Evolutionary conservation across 1,140 invertebrate species (phyloP).

Genomic region (Solen grandis): DNA sequence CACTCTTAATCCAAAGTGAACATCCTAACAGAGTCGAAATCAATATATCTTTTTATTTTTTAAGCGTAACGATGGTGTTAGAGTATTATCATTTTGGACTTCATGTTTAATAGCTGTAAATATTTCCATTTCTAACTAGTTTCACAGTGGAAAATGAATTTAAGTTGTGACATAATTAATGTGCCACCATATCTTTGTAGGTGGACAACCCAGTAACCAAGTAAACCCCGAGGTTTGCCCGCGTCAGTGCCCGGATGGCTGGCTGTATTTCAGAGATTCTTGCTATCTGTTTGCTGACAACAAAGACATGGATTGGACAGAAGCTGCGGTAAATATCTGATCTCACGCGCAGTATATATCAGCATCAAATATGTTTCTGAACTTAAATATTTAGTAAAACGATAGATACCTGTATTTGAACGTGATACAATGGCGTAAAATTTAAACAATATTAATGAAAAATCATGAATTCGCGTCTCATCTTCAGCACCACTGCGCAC

Average conservation of each 20-base stretch:
- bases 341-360: not conserved
- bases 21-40: no score
- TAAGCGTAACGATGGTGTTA: no score
- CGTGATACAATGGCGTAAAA: not conserved
- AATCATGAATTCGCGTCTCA: not conserved
- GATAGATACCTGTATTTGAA: not conserved
- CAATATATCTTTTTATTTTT: no score
- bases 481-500: not conserved
- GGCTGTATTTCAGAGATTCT: not conserved
- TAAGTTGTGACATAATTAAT: no score
- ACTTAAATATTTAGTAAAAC: not conserved
- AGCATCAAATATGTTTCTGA: not conserved
- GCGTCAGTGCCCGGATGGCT: slow-evolving; percentile 1
- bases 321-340: slow-evolving; percentile 2
- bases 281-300: slow-evolving; percentile 3
- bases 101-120: no score
- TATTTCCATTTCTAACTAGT: no score
- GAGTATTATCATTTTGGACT: no score
- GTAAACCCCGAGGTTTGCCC: no score
- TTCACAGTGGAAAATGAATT: no score
- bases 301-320: not conserved
- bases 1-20: no score
- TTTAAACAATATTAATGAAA: not conserved
- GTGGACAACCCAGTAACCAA: no score
- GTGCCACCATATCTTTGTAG: no score